Percentiles rank a stretch among this genome's conserved stretches.
These are phyloP conservation scores for Cancer borealis DNA, from an alignment of 2,888 invertebrate species.

Conservation along the genomic window DNA sequence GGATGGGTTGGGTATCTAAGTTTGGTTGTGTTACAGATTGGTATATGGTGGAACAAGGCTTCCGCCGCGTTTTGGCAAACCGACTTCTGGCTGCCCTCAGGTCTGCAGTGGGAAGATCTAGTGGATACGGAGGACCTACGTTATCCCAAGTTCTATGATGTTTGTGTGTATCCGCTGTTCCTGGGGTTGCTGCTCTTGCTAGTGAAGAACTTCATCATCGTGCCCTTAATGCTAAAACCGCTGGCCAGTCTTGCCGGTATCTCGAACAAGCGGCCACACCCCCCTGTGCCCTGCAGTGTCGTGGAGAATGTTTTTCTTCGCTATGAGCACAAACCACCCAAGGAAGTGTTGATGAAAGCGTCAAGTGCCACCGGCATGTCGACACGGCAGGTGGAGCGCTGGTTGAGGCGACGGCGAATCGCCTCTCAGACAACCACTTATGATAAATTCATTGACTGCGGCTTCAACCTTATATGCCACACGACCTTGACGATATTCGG, in stretches of 20 bases:
- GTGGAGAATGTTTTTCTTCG: slow-evolving; percentile 47
- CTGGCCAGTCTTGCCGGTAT: slow-evolving; percentile 56
- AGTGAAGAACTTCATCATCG: slow-evolving; percentile 35
- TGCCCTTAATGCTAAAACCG: slow-evolving; percentile 53
- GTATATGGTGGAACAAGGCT: slow-evolving; percentile 79
- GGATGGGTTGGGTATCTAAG: background rate
- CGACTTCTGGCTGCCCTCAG: slow-evolving; percentile 94
- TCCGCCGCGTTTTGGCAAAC: slow-evolving; percentile 88
- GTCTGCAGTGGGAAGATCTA: slow-evolving; percentile 92
- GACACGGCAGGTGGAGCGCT: slow-evolving; percentile 56
- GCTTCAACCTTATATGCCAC: slow-evolving; percentile 79
- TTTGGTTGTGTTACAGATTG: slow-evolving; percentile 55
- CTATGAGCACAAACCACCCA: slow-evolving; percentile 29
- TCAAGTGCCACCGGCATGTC: slow-evolving; percentile 39
- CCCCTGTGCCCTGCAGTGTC: slow-evolving; percentile 38
- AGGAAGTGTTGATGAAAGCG: background rate
- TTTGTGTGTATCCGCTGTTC: slow-evolving; percentile 67
- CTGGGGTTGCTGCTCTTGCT: slow-evolving; percentile 46
- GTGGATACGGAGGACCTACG: slow-evolving; percentile 86
- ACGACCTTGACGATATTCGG: slow-evolving; percentile 82
- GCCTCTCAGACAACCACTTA: slow-evolving; percentile 93
- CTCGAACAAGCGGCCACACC: slow-evolving; percentile 47
- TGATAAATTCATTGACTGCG: slow-evolving; percentile 94
- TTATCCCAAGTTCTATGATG: slow-evolving; percentile 80
- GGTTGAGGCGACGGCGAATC: slow-evolving; percentile 84